Evolutionary conservation across 2,113 vertebrate genomes (phyloP).

Genomic region (Cheirogaleus medius): DNA sequence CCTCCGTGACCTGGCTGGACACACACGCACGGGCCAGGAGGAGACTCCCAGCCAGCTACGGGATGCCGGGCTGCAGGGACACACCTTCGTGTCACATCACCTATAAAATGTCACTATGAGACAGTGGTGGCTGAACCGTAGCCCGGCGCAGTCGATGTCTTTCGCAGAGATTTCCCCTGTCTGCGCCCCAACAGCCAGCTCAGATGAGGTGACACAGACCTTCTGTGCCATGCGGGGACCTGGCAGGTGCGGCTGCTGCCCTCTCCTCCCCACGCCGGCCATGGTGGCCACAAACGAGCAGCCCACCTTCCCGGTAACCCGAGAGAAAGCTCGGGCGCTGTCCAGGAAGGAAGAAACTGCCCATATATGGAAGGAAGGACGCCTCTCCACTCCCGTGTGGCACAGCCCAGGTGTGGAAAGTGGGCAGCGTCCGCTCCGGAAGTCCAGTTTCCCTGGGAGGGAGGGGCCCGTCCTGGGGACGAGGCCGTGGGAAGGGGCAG

Average conservation of each 20-base stretch:
- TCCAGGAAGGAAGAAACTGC: not conserved
- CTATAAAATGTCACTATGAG: not conserved
- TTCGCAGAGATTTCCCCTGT: not conserved
- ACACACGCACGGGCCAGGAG: rapidly evolving
- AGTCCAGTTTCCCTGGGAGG: not conserved
- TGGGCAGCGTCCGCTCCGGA: rapidly evolving
- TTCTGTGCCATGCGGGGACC: rapidly evolving
- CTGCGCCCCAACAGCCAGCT: rapidly evolving
- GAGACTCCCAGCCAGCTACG: rapidly evolving
- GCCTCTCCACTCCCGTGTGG: rapidly evolving
- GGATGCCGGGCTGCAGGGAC: not conserved
- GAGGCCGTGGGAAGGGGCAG: not conserved
- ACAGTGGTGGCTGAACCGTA: rapidly evolving
- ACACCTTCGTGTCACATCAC: too few relatives aligned
- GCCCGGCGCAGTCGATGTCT: rapidly evolving
- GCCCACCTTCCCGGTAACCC: not conserved
- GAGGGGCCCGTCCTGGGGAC: not conserved
- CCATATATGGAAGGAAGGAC: not conserved
- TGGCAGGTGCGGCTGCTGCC: not conserved
- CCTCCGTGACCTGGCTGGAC: not conserved
- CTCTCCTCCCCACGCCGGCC: not conserved
- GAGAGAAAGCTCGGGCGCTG: rapidly evolving
- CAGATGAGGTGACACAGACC: not conserved
- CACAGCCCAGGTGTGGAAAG: rapidly evolving
- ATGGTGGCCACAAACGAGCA: rapidly evolving